Evolutionary conservation across 2,888 invertebrate species (phyloP), one percentile per base, ranked within the genome.

Genomic region (Phymatocera aterrima): DNA sequence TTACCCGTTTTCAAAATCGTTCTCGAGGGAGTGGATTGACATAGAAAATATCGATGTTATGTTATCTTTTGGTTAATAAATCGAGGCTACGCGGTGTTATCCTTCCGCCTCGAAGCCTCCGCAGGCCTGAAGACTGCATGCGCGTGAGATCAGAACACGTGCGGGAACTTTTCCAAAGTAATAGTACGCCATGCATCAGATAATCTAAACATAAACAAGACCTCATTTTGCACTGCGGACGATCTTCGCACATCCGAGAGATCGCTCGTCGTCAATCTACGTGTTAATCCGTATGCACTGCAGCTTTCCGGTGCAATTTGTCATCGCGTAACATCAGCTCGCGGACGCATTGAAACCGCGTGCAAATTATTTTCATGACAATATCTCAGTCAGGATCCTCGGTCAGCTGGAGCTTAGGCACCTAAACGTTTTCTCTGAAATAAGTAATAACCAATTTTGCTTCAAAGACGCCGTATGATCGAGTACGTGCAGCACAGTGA

Each of bases 71-170:
- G 65, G 77, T 75, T 21, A 46, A 77, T 77, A 77, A 77, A 77
- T 77, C 51, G 12, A 48, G 28, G 46, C 21, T 28, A 8, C 3
- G n/a, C n/a, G 18, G 65, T 65, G 65, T 77, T 77, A 77, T 77
- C 51, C 65, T 77, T 77, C 60, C 24, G 60, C 31, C 77, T 70
- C 51, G 24, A 15, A 57, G 57, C 57, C 28, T 28, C 12, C 24
- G 28, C 57, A 28, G 28, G 28, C n/a, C n/a, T n/a, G n/a, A n/a
- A n/a, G n/a, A n/a, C n/a, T n/a, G n/a, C n/a, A n/a, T n/a, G n/a
- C n/a, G n/a, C n/a, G n/a, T n/a, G n/a, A n/a, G n/a, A n/a, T n/a
- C 5, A 57, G 24, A 80, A 64, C 81, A 80, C 48, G 79, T 83
- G 82, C 80, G 77, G 65, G 18, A 64, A 37, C 10, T 2, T 64